phyloP scores from a whole-genome alignment of 1,140 invertebrate species.

The Papilio machaon region DNA sequence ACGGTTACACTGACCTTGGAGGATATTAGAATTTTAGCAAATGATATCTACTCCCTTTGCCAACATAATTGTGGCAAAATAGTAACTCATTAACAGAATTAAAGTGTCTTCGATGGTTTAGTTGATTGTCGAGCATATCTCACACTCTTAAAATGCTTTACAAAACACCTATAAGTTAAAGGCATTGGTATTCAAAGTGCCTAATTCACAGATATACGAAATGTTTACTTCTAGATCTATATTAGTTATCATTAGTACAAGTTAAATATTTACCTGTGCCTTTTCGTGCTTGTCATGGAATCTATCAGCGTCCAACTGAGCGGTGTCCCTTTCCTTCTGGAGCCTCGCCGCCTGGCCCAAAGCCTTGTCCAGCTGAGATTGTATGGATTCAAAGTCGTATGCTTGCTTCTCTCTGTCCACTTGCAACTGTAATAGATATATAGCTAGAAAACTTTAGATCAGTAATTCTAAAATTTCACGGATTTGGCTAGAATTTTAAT shows the following conservation, averaged over 20 bases:
- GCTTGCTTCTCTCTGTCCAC: conserved; percentile 94
- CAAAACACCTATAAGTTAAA: too few relatives aligned
- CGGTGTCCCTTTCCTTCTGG: conserved; percentile 94
- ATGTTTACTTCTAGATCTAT: background rate
- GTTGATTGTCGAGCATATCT: too few relatives aligned
- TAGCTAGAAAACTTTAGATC: background rate
- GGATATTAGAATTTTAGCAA: too few relatives aligned
- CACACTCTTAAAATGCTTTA: too few relatives aligned
- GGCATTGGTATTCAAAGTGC: background rate
- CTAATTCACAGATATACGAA: background rate
- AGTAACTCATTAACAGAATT: too few relatives aligned
- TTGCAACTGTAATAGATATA: conserved; percentile 85
- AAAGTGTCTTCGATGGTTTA: too few relatives aligned
- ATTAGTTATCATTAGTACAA: background rate
- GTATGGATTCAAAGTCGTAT: conserved; percentile 94
- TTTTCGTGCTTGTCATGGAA: conserved; percentile 95
- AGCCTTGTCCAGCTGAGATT: conserved; percentile 94
- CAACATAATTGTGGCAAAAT: background rate
- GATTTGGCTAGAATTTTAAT: too few relatives aligned
- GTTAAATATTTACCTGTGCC: conserved; percentile 85
- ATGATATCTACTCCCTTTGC: too few relatives aligned
- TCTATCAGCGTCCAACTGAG: conserved; percentile 92
- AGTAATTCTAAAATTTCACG: too few relatives aligned
- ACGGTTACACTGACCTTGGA: too few relatives aligned
- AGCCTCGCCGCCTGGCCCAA: conserved; percentile 92